These are phyloP conservation scores for Vireo altiloquus DNA, from an alignment of 2,113 vertebrate species.

Conservation along the genomic window DNA sequence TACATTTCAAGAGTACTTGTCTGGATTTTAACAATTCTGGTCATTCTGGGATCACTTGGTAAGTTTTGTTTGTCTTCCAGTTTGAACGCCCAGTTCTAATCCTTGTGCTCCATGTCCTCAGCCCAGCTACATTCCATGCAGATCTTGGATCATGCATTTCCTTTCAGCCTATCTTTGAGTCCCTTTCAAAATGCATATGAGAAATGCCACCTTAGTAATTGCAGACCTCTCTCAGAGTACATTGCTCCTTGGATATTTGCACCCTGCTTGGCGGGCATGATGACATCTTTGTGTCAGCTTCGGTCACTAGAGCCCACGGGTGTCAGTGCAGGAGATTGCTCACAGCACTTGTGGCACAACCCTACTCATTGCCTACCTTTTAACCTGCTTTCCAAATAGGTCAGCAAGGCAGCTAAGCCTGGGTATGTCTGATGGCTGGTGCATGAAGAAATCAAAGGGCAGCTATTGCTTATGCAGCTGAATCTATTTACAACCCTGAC, in stretches of 20 bases:
- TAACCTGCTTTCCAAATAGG: neutral
- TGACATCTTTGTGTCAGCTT: neutral
- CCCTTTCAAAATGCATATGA: neutral
- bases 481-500: neutral
- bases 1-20: constrained; percentile 96
- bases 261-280: neutral
- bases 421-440: neutral
- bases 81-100: neutral
- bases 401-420: neutral
- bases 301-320: neutral
- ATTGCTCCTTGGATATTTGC: neutral
- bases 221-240: neutral
- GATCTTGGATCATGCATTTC: neutral
- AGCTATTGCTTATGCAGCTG: neutral
- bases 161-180: neutral
- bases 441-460: neutral
- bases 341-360: neutral
- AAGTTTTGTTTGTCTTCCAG: constrained; percentile 62
- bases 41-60: constrained; percentile 93
- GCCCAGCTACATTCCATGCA: neutral
- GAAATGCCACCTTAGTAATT: neutral
- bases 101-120: neutral
- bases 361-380: fast-evolving
- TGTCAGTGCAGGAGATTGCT: neutral
- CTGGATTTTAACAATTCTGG: constrained; percentile 93